A percentile compares a stretch with the other conserved stretches of the same genome.
Evolutionary conservation across 2,888 invertebrate genomes (phyloP).

Genomic region (Anoncus sp.): DNA sequence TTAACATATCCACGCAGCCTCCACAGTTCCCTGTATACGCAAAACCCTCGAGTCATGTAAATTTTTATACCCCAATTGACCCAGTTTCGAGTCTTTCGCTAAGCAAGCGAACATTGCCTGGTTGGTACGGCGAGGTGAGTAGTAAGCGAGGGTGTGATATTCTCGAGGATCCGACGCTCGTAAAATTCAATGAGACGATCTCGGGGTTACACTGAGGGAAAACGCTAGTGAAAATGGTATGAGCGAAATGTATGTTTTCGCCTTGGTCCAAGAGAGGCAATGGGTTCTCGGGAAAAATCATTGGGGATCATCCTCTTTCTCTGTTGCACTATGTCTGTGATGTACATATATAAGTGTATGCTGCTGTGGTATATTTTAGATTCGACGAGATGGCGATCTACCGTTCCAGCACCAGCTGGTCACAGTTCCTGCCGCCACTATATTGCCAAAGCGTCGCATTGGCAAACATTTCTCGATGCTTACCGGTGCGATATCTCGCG

Average conservation of each 20-base stretch:
- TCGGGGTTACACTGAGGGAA: constrained; percentile 19
- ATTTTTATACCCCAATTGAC: constrained; percentile 65
- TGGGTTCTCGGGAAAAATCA: constrained; percentile 45
- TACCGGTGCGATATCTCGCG: constrained; percentile 38
- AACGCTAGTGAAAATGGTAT: constrained; percentile 33
- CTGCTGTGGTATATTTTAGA: constrained; percentile 22
- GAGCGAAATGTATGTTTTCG: constrained; percentile 30
- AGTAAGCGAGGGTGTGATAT: constrained; percentile 50
- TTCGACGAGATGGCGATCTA: constrained; percentile 31
- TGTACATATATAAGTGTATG: neutral
- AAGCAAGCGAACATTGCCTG: constrained; percentile 51
- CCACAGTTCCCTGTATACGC: constrained; percentile 20
- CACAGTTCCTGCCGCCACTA: constrained; percentile 34
- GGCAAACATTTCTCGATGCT: constrained; percentile 53
- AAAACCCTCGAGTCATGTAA: constrained; percentile 61
- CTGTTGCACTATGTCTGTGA: constrained; percentile 7
- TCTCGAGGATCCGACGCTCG: constrained; percentile 58
- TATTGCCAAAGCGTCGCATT: constrained; percentile 41
- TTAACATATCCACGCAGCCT: constrained; percentile 50
- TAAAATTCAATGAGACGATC: constrained; percentile 64
- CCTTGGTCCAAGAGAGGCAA: constrained; percentile 21
- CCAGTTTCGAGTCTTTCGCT: constrained; percentile 54
- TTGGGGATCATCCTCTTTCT: constrained; percentile 23
- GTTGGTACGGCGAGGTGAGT: constrained; percentile 27
- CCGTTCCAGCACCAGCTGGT: constrained; percentile 20